A percentile compares a stretch with the other conserved stretches of the same genome.
phyloP scores from a whole-genome alignment of 2,888 invertebrate species.

The Drosophila siamana region DNA sequence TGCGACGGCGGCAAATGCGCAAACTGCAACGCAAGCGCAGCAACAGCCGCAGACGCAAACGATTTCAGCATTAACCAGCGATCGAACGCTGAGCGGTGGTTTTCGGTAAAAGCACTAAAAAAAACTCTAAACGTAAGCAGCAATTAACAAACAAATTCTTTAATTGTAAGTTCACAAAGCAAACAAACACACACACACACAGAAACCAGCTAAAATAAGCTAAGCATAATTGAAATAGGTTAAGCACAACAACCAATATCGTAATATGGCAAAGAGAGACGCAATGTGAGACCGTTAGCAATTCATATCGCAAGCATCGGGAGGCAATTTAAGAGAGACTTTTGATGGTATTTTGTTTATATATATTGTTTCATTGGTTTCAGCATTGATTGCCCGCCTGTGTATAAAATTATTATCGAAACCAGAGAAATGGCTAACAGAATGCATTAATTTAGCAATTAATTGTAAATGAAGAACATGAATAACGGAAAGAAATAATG shows the following conservation, averaged over 20 bases:
- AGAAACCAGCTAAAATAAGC: neutral
- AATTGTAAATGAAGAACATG: conserved; percentile 9
- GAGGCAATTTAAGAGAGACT: conserved; percentile 8
- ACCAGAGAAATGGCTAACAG: neutral
- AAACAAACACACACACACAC: conserved; percentile 10
- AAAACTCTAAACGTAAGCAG: neutral
- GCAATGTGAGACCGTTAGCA: conserved; percentile 18
- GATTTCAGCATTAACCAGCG: conserved; percentile 48
- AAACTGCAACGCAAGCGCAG: conserved; percentile 34
- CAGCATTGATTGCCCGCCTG: conserved; percentile 12
- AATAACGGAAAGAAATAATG: conserved; percentile 1
- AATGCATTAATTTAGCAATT: conserved; percentile 1
- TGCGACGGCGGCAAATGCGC: conserved; percentile 29
- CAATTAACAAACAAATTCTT: conserved; percentile 7
- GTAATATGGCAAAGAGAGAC: neutral
- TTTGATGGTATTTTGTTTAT: neutral
- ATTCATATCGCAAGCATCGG: conserved; percentile 25
- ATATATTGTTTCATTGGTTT: neutral
- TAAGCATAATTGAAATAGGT: conserved; percentile 11
- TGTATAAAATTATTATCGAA: conserved; percentile 6
- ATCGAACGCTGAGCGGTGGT: conserved; percentile 56
- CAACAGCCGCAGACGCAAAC: conserved; percentile 49
- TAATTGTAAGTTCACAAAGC: conserved; percentile 13
- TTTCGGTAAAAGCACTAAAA: conserved; percentile 63
- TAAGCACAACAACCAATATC: neutral